Base-by-base conservation (phyloP, 1,140 invertebrate genomes). In the Diorhabda carinulata region DNA sequence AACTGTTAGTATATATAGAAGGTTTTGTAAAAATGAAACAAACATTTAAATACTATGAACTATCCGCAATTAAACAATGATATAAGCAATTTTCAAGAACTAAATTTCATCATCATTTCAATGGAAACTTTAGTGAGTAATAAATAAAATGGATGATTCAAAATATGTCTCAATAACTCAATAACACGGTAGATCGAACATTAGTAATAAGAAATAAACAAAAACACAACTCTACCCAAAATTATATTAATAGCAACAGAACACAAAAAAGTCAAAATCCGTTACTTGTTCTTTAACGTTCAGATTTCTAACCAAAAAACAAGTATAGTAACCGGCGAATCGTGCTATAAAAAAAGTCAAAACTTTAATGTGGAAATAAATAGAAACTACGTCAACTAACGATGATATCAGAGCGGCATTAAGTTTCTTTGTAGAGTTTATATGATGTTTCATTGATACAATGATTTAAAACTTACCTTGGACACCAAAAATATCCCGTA, bases 291-390 rank as follows among this genome's bases (percentile, higher is more conserved):
- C n/a, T 52, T 6, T 52, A 52, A 52, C 47, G 47, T 52, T 52
- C 47, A n/a, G n/a, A 52, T 52, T 52, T 52, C 6, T 52, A 52
- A 52, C 47, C 47, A 52, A 52, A 52, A 52, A 52, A 52, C 47
- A 52, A n/a, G 47, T 52, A 52, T 52, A 6, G 47, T 52, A 52
- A 52, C 47, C 47, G 47, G 47, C 47, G 47, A 52, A 8, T 6
- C n/a, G 3, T n/a, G 6, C n/a, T 52, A n/a, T 52, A n/a, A 52
- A 52, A 52, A 52, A 52, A 52, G 47, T 52, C 47, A 52, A 52
- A 52, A 52, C 47, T 52, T 8, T 52, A 52, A 8, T 6, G 6
- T n/a, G 6, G 47, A 52, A 52, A 52, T 52, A 52, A 52, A 4
- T 8, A 2, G 47, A 52, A 52, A 52, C 6, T 52, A 52, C 47